A percentile compares a stretch with the other conserved stretches of the same genome.
Conservation (phyloP, 2,797 vertebrate genomes). For the Onychomys arenicola region DNA sequence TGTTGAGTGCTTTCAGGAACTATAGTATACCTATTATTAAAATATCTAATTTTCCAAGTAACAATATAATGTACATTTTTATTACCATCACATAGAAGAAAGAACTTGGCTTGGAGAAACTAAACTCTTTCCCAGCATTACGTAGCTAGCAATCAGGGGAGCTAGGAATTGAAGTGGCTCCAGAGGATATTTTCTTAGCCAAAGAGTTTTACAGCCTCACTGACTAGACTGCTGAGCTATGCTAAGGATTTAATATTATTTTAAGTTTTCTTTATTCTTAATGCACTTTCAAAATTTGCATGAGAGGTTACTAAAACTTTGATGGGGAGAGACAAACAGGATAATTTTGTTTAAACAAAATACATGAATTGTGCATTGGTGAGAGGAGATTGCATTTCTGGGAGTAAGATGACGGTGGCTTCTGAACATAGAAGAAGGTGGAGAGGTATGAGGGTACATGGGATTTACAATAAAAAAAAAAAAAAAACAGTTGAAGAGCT, state of each 20-base stretch:
- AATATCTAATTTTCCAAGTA: slow-evolving; percentile 52
- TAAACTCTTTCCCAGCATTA: slow-evolving; percentile 60
- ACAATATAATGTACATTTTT: background rate
- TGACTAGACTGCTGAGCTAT: background rate
- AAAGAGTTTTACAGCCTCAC: slow-evolving; percentile 44
- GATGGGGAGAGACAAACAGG: background rate
- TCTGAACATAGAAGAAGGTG: background rate
- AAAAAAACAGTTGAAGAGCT: background rate
- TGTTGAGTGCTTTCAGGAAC: background rate
- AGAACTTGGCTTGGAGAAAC: slow-evolving; percentile 45
- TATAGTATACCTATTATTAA: slow-evolving; percentile 35
- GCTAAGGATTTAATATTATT: slow-evolving; percentile 30
- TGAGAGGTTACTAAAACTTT: background rate
- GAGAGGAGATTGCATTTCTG: background rate
- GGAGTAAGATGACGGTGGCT: background rate
- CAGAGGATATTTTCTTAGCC: slow-evolving; percentile 47
- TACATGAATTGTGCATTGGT: background rate
- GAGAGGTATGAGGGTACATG: background rate
- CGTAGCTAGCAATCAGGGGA: slow-evolving; percentile 53
- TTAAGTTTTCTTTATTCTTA: slow-evolving; percentile 52
- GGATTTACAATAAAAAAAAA: background rate
- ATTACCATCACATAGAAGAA: slow-evolving; percentile 25
- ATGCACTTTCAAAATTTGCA: slow-evolving; percentile 12
- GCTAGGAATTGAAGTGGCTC: slow-evolving; percentile 42
- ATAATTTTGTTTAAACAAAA: background rate